These are phyloP conservation scores for Erebia epiphron DNA, from an alignment of 2,888 invertebrate species.

Conservation along the genomic window DNA sequence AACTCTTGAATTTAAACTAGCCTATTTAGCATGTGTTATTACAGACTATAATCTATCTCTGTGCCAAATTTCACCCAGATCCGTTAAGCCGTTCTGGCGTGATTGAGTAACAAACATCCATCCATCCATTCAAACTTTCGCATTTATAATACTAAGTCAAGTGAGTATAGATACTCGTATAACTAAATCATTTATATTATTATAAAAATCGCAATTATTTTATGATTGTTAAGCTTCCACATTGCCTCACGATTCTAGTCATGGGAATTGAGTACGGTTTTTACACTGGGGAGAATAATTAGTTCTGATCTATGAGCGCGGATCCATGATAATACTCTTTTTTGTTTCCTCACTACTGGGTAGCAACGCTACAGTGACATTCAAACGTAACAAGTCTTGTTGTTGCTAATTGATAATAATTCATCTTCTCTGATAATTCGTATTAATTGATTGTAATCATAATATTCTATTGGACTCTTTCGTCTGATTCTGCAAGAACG, in stretches of 20 bases:
- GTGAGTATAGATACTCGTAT: too few relatives aligned
- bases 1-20: too few relatives aligned
- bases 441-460: too few relatives aligned
- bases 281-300: constrained; percentile 62
- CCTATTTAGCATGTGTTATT: too few relatives aligned
- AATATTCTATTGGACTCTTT: too few relatives aligned
- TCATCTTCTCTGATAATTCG: not conserved
- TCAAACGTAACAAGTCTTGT: constrained; percentile 38
- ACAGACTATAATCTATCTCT: too few relatives aligned
- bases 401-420: constrained; percentile 1
- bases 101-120: too few relatives aligned
- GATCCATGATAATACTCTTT: constrained; percentile 59
- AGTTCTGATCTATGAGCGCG: constrained; percentile 58
- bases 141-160: too few relatives aligned
- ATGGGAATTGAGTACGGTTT: constrained; percentile 76
- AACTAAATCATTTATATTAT: constrained; percentile 1
- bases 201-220: constrained; percentile 15
- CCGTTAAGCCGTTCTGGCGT: too few relatives aligned
- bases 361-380: constrained; percentile 39
- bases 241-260: constrained; percentile 60
- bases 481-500: not conserved
- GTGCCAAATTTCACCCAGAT: too few relatives aligned
- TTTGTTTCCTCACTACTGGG: constrained; percentile 57
- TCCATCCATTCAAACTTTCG: too few relatives aligned
- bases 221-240: constrained; percentile 33